Base-by-base conservation (phyloP, 2,797 vertebrate genomes). In the Cryptoprocta ferox region DNA sequence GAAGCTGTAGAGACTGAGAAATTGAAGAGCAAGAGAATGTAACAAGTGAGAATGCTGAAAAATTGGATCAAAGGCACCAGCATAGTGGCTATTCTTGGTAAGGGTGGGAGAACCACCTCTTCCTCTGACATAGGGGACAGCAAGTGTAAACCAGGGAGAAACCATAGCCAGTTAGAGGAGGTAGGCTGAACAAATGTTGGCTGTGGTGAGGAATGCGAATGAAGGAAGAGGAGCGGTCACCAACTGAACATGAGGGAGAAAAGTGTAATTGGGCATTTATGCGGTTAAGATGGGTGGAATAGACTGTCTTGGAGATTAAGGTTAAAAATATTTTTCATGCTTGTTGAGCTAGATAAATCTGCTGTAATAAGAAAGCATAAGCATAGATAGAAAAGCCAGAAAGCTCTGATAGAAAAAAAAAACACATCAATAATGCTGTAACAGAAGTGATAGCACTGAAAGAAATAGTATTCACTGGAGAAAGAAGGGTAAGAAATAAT, bases 401-500 rank as follows among this genome's bases (percentile, higher is more conserved):
- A 65, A 61, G 42, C 8, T 89, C 5, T 28, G 4, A 6, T 53
- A 53, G 70, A 82, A 84, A 82, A 97, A 37, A 56, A 93, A 86
- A 50, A 53, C 18, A 53, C 14, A 32, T 56, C 87, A 94, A 85
- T 35, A 65, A 37, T 18, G n/a, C 24, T 63, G 28, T 76, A 76
- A 61, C 5, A 59, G 56, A 91, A 89, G 61, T 39, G 76, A 91
- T 2, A 66, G 9, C 56, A 37, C 0, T 21, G 53, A 76, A 91
- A 35, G 63, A 95, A 94, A 80, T n/a, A 61, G 39, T 86, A 89
- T 8, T 50, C 66, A 70, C 18, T 48, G 37, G 13, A 73, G 45
- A 80, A 91, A 97, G 11, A 18, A 32, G 19, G n/a, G 50, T 93
- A 90, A 56, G 66, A 90, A 71, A 88, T 71, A 35, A 86, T 75